Evolutionary conservation across 2,797 vertebrate genomes (phyloP).

Genomic region (Anas capensis): DNA sequence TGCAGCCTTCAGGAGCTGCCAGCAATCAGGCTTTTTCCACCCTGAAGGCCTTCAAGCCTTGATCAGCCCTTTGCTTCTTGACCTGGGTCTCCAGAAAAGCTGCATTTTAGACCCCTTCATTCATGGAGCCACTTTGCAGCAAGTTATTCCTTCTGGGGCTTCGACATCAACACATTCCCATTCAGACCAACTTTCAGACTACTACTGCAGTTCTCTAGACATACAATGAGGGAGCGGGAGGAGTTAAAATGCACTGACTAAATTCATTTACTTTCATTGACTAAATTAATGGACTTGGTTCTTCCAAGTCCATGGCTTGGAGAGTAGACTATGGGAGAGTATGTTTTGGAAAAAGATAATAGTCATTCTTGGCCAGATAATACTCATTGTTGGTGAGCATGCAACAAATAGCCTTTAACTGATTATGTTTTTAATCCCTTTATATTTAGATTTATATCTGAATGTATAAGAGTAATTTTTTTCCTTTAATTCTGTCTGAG

Average conservation of each 20-base stretch:
- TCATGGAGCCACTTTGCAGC: not conserved
- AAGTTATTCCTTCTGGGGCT: not conserved
- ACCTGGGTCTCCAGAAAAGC: not conserved
- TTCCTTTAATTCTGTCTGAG: constrained; percentile 37
- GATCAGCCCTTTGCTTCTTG: not conserved
- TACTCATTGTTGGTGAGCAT: not conserved
- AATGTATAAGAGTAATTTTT: not conserved
- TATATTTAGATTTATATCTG: not conserved
- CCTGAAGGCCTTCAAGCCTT: not conserved
- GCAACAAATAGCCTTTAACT: not conserved
- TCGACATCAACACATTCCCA: not conserved
- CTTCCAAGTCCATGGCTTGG: not conserved
- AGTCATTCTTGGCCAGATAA: not conserved
- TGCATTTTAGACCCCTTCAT: not conserved
- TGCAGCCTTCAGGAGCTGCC: not conserved
- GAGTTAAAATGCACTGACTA: not conserved
- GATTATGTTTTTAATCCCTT: not conserved
- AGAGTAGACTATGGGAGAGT: not conserved
- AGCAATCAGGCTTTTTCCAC: not conserved
- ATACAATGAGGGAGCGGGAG: not conserved
- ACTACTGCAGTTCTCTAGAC: not conserved
- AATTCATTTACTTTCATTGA: not conserved
- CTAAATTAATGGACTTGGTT: not conserved
- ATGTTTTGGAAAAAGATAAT: not conserved
- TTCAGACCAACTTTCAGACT: not conserved